phyloP scores from a whole-genome alignment of 2,888 invertebrate genomes.

The Erebia ligea region DNA sequence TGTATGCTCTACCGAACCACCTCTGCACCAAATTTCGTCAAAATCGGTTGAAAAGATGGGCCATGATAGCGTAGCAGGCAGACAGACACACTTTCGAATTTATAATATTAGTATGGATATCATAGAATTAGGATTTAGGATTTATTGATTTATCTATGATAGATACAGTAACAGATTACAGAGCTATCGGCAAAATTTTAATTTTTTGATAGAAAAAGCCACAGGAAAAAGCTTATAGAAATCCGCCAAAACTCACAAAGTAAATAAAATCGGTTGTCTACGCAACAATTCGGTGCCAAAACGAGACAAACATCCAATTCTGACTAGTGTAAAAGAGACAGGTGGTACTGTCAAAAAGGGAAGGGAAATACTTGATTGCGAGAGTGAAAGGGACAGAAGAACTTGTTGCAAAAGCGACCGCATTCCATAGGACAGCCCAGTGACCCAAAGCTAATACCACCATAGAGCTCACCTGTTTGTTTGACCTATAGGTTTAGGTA shows the following conservation, averaged over 20 bases:
- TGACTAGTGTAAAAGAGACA: constrained; percentile 22
- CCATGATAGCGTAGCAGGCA: too few species aligned
- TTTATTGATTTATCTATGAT: too few species aligned
- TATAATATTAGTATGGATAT: too few species aligned
- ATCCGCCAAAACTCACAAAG: constrained; percentile 39
- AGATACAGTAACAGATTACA: too few species aligned
- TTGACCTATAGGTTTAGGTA: constrained; percentile 34
- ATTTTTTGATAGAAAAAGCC: background rate
- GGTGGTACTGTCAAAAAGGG: constrained; percentile 44
- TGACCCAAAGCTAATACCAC: constrained; percentile 68
- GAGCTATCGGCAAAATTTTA: background rate
- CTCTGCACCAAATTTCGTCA: too few species aligned
- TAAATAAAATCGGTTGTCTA: constrained; percentile 41
- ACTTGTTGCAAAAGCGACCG: constrained; percentile 78
- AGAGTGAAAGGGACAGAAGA: constrained; percentile 60
- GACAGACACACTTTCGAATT: too few species aligned
- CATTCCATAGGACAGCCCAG: constrained; percentile 76
- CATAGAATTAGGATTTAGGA: too few species aligned
- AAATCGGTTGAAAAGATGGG: too few species aligned
- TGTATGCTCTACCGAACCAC: too few species aligned
- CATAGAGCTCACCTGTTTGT: constrained; percentile 41
- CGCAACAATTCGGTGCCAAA: constrained; percentile 29
- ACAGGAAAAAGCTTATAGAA: background rate
- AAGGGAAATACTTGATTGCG: constrained; percentile 38
- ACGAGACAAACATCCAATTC: constrained; percentile 6